phyloP scores from a whole-genome alignment of 2,888 invertebrate species.

The Drosophila anomalata region DNA sequence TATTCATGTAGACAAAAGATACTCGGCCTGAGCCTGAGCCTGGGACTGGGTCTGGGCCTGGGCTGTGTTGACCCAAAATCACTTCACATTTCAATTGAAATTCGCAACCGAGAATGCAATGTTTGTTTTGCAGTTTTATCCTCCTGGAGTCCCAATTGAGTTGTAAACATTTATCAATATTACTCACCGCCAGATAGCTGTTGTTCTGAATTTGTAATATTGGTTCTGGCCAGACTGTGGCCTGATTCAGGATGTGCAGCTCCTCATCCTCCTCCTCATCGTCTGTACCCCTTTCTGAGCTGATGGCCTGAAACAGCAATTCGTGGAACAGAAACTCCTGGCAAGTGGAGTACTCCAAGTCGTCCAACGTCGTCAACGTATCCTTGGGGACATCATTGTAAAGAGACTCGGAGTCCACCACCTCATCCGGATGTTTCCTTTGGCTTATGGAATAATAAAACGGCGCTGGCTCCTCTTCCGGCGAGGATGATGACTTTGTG shows the following conservation, averaged over 20 bases:
- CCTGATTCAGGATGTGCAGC: constrained; percentile 5
- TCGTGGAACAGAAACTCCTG: constrained; percentile 70
- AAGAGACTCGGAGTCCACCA: constrained; percentile 57
- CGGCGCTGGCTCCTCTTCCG: constrained; percentile 43
- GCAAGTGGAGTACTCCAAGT: constrained; percentile 58
- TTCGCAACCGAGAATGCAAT: constrained; percentile 5
- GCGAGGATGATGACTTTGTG: constrained; percentile 12
- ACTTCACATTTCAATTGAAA: constrained; percentile 5
- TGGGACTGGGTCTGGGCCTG: not conserved
- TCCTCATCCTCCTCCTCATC: not conserved
- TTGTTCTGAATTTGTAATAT: constrained; percentile 29
- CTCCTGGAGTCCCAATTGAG: constrained; percentile 18
- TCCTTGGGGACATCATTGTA: constrained; percentile 59
- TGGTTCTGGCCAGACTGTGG: constrained; percentile 23
- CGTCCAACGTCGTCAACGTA: constrained; percentile 49
- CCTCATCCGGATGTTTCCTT: constrained; percentile 4
- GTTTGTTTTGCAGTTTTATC: constrained; percentile 25
- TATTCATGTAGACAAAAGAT: constrained; percentile 17
- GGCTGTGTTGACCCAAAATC: constrained; percentile 31
- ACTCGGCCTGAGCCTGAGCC: not conserved
- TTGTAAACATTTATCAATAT: constrained; percentile 48
- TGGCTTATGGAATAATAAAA: constrained; percentile 68
- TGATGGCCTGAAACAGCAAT: constrained; percentile 43
- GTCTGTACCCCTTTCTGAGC: constrained; percentile 20
- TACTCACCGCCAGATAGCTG: constrained; percentile 39